A percentile compares a stretch with the other conserved stretches of the same genome.
These are phyloP conservation scores for Ostrea edulis DNA, from an alignment of 1,140 invertebrate genomes.

Conservation along the genomic window DNA sequence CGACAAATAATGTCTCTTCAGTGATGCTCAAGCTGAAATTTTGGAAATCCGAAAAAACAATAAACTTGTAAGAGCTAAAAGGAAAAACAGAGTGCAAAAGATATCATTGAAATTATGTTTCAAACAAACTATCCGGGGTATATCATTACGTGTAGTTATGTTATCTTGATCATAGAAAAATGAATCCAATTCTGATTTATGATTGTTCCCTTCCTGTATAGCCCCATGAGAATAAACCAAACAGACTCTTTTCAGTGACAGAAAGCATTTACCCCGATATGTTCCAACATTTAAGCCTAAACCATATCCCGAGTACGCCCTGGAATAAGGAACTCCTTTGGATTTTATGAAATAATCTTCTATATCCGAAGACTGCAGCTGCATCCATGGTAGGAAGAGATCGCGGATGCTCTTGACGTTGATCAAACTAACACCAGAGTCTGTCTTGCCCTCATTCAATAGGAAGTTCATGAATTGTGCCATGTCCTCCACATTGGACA, in stretches of 20 bases:
- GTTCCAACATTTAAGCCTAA: constrained; percentile 56
- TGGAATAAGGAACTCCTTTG: constrained; percentile 43
- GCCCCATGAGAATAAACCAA: too few species aligned
- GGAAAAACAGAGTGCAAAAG: too few species aligned
- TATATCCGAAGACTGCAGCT: not conserved
- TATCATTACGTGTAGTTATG: too few species aligned
- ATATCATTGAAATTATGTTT: too few species aligned
- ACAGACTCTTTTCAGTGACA: not conserved
- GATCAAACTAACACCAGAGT: not conserved
- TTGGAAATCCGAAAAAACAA: too few species aligned
- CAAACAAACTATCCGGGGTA: too few species aligned
- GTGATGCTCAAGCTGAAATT: too few species aligned
- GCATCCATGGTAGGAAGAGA: not conserved
- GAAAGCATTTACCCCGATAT: constrained; percentile 38
- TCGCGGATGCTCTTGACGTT: not conserved
- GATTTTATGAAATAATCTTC: constrained; percentile 18
- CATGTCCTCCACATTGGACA: constrained; percentile 57
- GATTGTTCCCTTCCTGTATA: too few species aligned
- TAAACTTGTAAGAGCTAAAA: too few species aligned
- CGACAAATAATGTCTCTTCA: too few species aligned
- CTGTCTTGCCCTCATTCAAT: constrained; percentile 43
- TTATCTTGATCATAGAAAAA: too few species aligned
- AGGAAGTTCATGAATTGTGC: constrained; percentile 62
- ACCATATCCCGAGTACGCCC: constrained; percentile 46
- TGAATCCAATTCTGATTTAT: too few species aligned